Evolutionary conservation across 2,113 vertebrate species (phyloP).

Genomic region (Phaethon lepturus): DNA sequence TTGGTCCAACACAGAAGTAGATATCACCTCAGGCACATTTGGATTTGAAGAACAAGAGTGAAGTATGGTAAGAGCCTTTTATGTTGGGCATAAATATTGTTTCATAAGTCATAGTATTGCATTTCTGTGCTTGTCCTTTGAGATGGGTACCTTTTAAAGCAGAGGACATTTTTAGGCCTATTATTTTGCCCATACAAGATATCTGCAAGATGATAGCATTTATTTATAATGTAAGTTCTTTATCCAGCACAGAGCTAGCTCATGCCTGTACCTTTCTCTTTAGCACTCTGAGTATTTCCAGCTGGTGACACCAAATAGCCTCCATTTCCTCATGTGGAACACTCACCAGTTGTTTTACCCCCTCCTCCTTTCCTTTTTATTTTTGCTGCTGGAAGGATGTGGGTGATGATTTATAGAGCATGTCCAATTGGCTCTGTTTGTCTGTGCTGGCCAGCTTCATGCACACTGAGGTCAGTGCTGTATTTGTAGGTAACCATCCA

Average conservation of each 20-base stretch:
- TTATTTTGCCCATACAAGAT: slow-evolving; percentile 10
- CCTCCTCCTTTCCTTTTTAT: slow-evolving; percentile 45
- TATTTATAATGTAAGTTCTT: slow-evolving; percentile 7
- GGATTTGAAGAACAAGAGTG: not conserved
- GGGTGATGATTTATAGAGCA: slow-evolving; percentile 82
- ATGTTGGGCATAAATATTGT: not conserved
- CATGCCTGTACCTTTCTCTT: slow-evolving; percentile 70
- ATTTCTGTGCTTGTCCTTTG: not conserved
- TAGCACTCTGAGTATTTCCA: slow-evolving; percentile 83
- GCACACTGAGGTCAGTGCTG: slow-evolving; percentile 65
- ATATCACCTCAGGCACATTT: not conserved
- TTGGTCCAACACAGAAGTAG: not conserved
- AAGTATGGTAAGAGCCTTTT: not conserved
- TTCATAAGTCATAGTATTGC: not conserved
- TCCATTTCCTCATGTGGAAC: slow-evolving; percentile 74
- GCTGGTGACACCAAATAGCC: slow-evolving; percentile 81
- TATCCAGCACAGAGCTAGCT: not conserved
- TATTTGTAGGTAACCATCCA: slow-evolving; percentile 74
- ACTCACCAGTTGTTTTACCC: slow-evolving; percentile 69
- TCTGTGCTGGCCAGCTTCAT: slow-evolving; percentile 61
- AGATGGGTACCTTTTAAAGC: not conserved
- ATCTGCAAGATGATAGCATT: not conserved
- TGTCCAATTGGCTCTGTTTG: slow-evolving; percentile 77
- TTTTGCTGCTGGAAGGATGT: slow-evolving; percentile 77
- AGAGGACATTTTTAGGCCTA: not conserved